These are phyloP conservation scores for Anticlea derivata DNA, from an alignment of 2,888 invertebrate genomes.

Conservation along the genomic window DNA sequence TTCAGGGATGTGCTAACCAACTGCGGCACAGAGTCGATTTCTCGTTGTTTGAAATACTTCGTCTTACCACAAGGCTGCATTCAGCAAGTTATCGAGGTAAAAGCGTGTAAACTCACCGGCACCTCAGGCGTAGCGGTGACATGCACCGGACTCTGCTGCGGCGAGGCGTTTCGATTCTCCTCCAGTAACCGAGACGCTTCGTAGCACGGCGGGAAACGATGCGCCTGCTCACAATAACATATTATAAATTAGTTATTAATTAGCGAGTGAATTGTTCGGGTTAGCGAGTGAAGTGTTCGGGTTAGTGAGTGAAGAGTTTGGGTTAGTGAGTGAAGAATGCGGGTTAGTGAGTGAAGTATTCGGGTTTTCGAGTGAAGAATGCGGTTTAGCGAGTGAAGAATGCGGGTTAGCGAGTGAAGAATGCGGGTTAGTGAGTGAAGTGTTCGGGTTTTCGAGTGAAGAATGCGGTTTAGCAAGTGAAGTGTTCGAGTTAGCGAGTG, in stretches of 20 bases:
- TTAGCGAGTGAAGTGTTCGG: background rate
- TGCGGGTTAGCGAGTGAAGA: background rate
- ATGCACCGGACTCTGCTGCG: conserved; percentile 22
- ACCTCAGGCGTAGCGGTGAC: conserved; percentile 26
- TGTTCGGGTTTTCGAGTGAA: too few relatives aligned
- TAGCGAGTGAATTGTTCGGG: too few relatives aligned
- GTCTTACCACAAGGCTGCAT: too few relatives aligned
- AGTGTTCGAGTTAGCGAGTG: too few relatives aligned
- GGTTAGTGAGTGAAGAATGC: background rate
- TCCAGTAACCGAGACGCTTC: conserved; percentile 65
- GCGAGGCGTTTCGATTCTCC: conserved; percentile 33
- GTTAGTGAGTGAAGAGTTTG: background rate
- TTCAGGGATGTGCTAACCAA: too few relatives aligned
- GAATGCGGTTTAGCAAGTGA: too few relatives aligned
- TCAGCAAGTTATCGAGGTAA: too few relatives aligned
- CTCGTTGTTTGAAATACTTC: too few relatives aligned
- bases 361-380: background rate
- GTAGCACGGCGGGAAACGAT: conserved; percentile 73
- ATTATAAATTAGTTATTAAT: background rate
- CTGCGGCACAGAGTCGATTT: too few relatives aligned
- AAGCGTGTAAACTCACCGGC: conserved; percentile 8
- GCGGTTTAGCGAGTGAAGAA: background rate
- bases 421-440: background rate
- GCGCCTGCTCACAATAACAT: conserved; percentile 42
- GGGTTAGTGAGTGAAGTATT: too few relatives aligned